Evolutionary conservation across 1,140 invertebrate species (phyloP).

Genomic region (Meloidogyne floridensis): DNA sequence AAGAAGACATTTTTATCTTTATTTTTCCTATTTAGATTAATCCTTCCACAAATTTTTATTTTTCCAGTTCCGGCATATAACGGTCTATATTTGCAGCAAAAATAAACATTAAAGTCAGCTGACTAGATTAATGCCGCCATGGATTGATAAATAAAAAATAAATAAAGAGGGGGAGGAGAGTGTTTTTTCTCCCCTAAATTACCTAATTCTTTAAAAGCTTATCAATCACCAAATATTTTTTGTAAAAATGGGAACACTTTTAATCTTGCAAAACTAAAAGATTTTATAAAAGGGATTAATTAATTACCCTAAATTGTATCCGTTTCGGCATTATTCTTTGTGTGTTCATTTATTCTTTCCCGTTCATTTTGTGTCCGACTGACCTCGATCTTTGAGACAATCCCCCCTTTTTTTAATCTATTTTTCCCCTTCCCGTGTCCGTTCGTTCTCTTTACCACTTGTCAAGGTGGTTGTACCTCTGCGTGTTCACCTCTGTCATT

Average conservation of each 20-base stretch:
- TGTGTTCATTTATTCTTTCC: no score
- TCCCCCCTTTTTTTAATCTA: not conserved
- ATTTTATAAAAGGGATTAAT: not conserved
- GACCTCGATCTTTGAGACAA: constrained; percentile 8
- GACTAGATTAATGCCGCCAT: not conserved
- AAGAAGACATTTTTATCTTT: not conserved
- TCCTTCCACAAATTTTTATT: not conserved
- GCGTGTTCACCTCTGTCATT: not conserved
- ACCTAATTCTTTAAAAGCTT: not conserved
- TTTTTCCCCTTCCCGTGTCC: not conserved
- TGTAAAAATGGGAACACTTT: no score
- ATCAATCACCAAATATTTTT: no score
- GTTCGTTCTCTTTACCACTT: not conserved
- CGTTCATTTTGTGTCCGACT: not conserved
- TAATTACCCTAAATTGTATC: not conserved
- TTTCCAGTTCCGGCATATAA: not conserved
- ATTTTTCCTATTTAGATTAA: not conserved
- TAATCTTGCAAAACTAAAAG: no score
- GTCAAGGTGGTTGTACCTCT: not conserved
- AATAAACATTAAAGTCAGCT: not conserved
- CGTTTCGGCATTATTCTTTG: not conserved
- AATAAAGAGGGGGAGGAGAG: not conserved
- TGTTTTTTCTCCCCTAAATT: not conserved
- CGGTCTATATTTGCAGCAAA: not conserved
- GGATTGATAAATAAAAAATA: not conserved